phyloP scores from a whole-genome alignment of 1,140 invertebrate species.

The Galendromus occidentalis region DNA sequence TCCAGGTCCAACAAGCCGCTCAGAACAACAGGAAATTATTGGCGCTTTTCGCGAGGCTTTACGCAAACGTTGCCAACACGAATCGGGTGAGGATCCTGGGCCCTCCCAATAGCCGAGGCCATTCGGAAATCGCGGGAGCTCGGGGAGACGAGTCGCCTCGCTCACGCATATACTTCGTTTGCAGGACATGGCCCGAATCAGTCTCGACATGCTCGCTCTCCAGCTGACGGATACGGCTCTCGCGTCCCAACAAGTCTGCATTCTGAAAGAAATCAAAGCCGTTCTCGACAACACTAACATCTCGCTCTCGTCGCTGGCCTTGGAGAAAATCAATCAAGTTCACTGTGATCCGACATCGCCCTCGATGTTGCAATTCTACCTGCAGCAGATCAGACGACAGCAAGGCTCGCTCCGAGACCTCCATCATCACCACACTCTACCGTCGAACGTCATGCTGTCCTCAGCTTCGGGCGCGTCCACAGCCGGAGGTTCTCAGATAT shows the following conservation, averaged over 20 bases:
- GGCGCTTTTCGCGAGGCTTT: too few species aligned
- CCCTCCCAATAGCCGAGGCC: too few species aligned
- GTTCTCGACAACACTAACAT: constrained; percentile 24
- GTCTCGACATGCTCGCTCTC: constrained; percentile 37
- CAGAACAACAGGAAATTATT: too few species aligned
- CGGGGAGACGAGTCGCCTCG: too few species aligned
- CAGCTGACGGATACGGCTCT: constrained; percentile 40
- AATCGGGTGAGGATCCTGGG: too few species aligned
- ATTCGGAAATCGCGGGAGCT: too few species aligned
- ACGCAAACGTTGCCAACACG: too few species aligned
- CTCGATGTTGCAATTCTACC: neutral
- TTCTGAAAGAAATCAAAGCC: constrained; percentile 51
- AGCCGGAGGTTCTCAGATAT: too few species aligned
- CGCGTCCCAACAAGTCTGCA: constrained; percentile 33
- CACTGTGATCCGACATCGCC: neutral
- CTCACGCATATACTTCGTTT: neutral
- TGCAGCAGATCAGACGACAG: constrained; percentile 7
- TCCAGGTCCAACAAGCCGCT: too few species aligned
- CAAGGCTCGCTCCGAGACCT: neutral
- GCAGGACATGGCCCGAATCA: constrained; percentile 1
- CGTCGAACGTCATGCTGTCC: neutral
- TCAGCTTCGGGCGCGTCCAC: neutral
- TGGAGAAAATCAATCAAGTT: constrained; percentile 3
- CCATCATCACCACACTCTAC: neutral
- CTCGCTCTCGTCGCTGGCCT: neutral